phyloP scores from a whole-genome alignment of 2,113 vertebrate genomes.

The Callorhinus ursinus region DNA sequence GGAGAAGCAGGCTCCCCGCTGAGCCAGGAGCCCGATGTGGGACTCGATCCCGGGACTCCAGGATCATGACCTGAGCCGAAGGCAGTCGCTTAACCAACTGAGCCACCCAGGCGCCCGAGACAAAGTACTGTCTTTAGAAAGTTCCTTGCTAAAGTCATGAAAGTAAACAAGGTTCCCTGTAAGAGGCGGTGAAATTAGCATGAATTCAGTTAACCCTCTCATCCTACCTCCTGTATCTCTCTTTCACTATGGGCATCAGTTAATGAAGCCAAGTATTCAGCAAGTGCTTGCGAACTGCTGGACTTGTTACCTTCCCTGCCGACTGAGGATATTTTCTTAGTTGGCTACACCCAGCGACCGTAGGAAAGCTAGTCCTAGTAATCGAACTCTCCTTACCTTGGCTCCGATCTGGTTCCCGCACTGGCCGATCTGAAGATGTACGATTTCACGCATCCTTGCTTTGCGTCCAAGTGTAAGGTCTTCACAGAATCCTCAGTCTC shows the following conservation, averaged over 20 bases:
- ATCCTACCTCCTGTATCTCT: neutral
- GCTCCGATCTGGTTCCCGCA: constrained; percentile 98
- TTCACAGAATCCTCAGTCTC: neutral
- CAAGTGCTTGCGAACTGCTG: accelerated
- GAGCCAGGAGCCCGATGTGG: no score
- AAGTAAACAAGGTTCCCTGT: neutral
- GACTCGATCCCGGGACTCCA: no score
- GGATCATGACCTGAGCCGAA: no score
- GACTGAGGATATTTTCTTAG: accelerated
- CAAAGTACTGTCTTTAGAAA: neutral
- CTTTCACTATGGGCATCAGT: neutral
- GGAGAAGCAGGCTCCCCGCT: no score
- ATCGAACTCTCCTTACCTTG: constrained; percentile 89
- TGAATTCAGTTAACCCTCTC: neutral
- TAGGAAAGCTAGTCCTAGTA: accelerated
- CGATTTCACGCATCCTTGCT: constrained; percentile 95
- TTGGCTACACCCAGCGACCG: accelerated
- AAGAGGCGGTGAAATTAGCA: neutral
- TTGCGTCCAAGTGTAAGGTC: neutral
- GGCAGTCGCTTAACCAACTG: no score
- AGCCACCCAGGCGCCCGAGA: no score
- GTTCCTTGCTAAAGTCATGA: neutral
- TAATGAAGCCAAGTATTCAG: neutral
- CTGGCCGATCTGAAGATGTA: constrained; percentile 98
- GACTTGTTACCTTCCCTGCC: neutral